These are phyloP conservation scores for Scomber scombrus DNA, from an alignment of 2,113 vertebrate genomes.

Conservation along the genomic window DNA sequence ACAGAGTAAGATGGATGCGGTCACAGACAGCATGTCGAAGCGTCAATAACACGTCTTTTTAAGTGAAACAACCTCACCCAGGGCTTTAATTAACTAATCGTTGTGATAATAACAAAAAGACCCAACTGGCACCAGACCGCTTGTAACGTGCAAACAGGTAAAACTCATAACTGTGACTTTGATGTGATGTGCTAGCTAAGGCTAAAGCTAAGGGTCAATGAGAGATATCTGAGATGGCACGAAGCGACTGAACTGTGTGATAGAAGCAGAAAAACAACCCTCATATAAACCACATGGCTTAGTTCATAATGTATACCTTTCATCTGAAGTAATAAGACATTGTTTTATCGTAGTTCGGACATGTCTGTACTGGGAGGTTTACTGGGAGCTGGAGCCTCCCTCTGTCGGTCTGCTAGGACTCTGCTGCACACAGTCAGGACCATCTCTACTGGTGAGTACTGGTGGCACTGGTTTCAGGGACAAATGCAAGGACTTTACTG, in stretches of 20 bases:
- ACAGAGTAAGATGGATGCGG: conserved; percentile 68
- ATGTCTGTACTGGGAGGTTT: conserved; percentile 75
- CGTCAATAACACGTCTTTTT: conserved; percentile 29
- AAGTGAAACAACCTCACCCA: rapidly evolving
- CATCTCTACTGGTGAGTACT: conserved; percentile 70
- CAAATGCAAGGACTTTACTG: too few species aligned
- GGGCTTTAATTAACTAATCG: neutral
- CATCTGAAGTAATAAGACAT: neutral
- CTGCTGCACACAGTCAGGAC: conserved; percentile 59
- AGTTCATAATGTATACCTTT: neutral
- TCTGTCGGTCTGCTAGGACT: conserved; percentile 67
- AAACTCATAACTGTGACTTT: neutral
- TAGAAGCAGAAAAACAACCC: neutral
- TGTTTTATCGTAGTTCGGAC: conserved; percentile 8
- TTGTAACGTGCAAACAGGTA: conserved; percentile 46
- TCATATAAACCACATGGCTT: neutral
- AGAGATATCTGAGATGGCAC: neutral
- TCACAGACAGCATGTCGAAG: conserved; percentile 15
- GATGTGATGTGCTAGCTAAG: conserved; percentile 10
- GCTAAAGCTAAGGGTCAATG: conserved; percentile 64
- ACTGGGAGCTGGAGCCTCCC: conserved; percentile 64
- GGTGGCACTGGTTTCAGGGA: neutral
- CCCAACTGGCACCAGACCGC: neutral
- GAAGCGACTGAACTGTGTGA: neutral
- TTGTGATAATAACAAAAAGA: neutral